Evolutionary conservation across 2,797 vertebrate species (phyloP), one percentile per base, ranked within the genome.

Genomic region (Calcarius lapponicus): DNA sequence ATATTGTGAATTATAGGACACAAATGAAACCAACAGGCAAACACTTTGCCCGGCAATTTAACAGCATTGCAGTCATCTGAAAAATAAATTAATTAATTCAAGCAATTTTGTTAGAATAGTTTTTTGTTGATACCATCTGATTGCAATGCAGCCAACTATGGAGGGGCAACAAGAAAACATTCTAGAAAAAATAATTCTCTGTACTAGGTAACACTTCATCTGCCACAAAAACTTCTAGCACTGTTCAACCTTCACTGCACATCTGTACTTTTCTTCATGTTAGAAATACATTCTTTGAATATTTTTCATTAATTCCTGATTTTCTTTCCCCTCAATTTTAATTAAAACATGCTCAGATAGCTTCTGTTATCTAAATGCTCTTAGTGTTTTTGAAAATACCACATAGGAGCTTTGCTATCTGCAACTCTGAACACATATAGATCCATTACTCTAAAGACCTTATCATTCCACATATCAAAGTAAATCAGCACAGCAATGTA

Each of bases 401-500:
- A 72, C 3, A 2, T 7, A 69, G 11, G 31, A 93, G 6, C 18
- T 83, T 79, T 71, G 50, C 34, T 54, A 12, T 65, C 60, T 75
- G 38, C 42, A 80, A 65, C 22, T 73, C 42, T 7, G 6, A 21
- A 25, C n/a, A 82, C 9, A 14, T 2, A 7, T 3, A 31, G 51
- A 51, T 43, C 45, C 42, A 45, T 69, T 50, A 57, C 51, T 29
- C 9, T 14, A 54, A 91, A 69, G 32, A 76, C 34, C 40, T 62
- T 24, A 60, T 38, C 1, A 0, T 45, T 70, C 29, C 48, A 60
- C 0, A 0, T 60, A 40, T 45, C 2, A 6, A 70, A 70, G 53
- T 17, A 89, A 60, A 40, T 18, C n/a, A 87, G 48, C 45, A 78
- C 32, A 71, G 54, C 26, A 72, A 50, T 4, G 11, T 13, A 42